phyloP scores from a whole-genome alignment of 2,888 invertebrate species.

The Cremastinae sp. region DNA sequence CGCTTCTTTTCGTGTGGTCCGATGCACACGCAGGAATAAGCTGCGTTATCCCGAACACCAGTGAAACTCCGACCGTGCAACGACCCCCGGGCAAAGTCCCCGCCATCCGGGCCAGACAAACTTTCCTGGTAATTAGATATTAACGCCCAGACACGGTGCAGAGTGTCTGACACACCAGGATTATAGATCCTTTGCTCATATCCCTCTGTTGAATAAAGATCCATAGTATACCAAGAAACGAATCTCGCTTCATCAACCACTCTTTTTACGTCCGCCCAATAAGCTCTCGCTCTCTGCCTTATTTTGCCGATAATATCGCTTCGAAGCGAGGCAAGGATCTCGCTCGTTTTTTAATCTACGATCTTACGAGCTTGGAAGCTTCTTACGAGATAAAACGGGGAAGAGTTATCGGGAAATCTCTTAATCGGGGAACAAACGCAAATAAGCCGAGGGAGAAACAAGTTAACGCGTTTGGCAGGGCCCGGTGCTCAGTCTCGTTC shows the following conservation, averaged over 20 bases:
- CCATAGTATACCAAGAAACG: conserved; percentile 56
- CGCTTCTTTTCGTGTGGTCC: conserved; percentile 54
- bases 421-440: no score
- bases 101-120: conserved; percentile 47
- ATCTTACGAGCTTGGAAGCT: no score
- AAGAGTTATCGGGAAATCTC: no score
- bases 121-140: conserved; percentile 72
- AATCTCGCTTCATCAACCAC: neutral
- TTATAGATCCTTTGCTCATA: conserved; percentile 29
- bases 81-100: conserved; percentile 32
- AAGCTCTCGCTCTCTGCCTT: neutral
- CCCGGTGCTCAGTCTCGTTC: neutral
- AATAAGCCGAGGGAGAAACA: neutral
- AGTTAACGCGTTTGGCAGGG: neutral
- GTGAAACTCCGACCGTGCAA: conserved; percentile 39
- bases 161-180: conserved; percentile 3
- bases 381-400: no score
- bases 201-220: conserved; percentile 50
- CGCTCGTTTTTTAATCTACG: no score
- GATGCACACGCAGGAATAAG: conserved; percentile 34
- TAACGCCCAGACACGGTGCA: conserved; percentile 56
- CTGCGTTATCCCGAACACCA: conserved; percentile 31
- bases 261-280: neutral
- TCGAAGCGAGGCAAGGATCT: no score
- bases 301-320: no score